These are phyloP conservation scores for Dioctria rufipes DNA, from an alignment of 2,888 invertebrate genomes.

Conservation along the genomic window DNA sequence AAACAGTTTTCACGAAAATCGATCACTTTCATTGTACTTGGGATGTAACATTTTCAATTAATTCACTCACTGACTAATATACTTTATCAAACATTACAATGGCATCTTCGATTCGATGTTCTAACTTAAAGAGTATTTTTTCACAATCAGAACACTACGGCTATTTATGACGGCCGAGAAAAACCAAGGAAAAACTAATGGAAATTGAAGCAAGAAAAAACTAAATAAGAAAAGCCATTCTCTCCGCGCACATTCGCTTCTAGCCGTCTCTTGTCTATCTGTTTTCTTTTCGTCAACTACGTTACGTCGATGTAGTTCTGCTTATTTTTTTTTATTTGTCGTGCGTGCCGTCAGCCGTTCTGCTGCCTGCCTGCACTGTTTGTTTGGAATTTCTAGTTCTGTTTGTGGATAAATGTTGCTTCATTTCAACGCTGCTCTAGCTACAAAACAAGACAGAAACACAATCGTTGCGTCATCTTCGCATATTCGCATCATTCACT, in stretches of 20 bases:
- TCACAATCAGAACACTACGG: slow-evolving; percentile 23
- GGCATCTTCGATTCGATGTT: slow-evolving; percentile 11
- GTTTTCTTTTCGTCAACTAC: slow-evolving; percentile 9
- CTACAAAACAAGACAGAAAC: not conserved
- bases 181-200: slow-evolving; percentile 45
- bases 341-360: not conserved
- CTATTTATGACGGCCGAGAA: slow-evolving; percentile 14
- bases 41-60: slow-evolving; percentile 18
- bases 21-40: slow-evolving; percentile 28
- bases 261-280: slow-evolving; percentile 31
- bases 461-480: too few species aligned
- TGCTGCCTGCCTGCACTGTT: not conserved
- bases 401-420: slow-evolving; percentile 4
- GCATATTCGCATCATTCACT: too few species aligned
- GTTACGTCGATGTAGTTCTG: slow-evolving; percentile 5
- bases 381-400: not conserved
- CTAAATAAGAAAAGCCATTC: slow-evolving; percentile 52
- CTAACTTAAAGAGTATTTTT: not conserved
- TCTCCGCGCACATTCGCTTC: slow-evolving; percentile 48
- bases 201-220: slow-evolving; percentile 49
- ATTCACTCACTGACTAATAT: slow-evolving; percentile 6
- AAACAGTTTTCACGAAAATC: slow-evolving; percentile 45
- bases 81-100: not conserved
- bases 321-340: slow-evolving; percentile 9
- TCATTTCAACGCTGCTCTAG: not conserved